Evolutionary conservation across 1,140 invertebrate genomes (phyloP).

Genomic region (Eueides isabella): DNA sequence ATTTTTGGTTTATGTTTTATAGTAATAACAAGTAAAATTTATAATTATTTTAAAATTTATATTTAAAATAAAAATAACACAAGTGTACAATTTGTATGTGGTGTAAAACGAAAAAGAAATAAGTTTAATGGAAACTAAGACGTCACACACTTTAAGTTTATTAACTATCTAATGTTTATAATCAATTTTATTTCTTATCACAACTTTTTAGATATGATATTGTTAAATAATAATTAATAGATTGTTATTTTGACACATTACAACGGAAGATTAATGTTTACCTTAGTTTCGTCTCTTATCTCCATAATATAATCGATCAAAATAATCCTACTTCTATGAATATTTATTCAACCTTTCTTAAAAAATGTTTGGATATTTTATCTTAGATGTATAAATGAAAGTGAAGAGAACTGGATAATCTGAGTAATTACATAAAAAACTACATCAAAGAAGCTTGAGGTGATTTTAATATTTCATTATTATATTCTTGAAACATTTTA

Average conservation of each 20-base stretch:
- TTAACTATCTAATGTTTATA: slow-evolving; percentile 4
- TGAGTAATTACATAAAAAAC: no score
- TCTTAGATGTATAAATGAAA: neutral
- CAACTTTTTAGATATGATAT: neutral
- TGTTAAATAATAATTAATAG: slow-evolving; percentile 6
- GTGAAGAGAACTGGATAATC: neutral
- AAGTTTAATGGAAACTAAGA: neutral
- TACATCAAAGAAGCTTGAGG: neutral
- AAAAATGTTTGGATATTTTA: neutral
- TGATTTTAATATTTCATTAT: no score
- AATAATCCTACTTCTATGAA: slow-evolving; percentile 12
- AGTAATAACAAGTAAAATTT: no score
- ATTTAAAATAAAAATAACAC: no score
- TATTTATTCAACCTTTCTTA: neutral
- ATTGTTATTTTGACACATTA: slow-evolving; percentile 6
- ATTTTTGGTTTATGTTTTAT: no score
- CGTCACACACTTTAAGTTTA: neutral
- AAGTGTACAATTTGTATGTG: no score
- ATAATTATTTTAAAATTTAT: no score
- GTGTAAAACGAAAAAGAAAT: neutral
- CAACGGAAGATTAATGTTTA: slow-evolving; percentile 2
- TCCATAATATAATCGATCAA: slow-evolving; percentile 4
- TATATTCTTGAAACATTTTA: neutral
- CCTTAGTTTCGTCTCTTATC: neutral
- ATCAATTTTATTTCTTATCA: slow-evolving; percentile 8